Conservation (phyloP, 1,140 invertebrate genomes). For the Drosophila nannoptera region DNA sequence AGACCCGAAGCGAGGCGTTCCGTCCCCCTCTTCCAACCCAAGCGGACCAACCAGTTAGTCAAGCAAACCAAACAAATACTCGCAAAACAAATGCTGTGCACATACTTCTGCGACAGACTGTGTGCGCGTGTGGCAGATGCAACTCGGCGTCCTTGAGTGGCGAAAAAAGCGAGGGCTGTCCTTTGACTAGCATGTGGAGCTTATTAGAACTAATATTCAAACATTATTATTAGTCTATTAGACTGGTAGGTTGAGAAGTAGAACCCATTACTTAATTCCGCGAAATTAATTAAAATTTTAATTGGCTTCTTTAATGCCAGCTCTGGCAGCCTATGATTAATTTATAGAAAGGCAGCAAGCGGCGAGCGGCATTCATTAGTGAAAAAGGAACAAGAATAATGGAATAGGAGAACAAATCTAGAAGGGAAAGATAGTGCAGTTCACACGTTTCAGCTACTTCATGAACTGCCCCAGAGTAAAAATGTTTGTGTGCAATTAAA, state of each 20-base stretch:
- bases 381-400: not conserved
- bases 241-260: too few relatives aligned
- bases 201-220: not conserved
- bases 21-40: not conserved
- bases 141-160: slow-evolving; percentile 54
- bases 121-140: slow-evolving; percentile 3
- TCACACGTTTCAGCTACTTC: not conserved
- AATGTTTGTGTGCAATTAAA: not conserved
- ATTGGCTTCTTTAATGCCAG: not conserved
- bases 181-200: not conserved
- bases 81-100: slow-evolving; percentile 5
- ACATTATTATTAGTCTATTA: too few relatives aligned
- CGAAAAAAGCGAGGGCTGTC: slow-evolving; percentile 15
- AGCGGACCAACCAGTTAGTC: slow-evolving; percentile 4
- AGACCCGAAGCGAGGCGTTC: slow-evolving; percentile 24
- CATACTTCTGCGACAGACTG: slow-evolving; percentile 21
- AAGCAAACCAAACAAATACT: slow-evolving; percentile 37
- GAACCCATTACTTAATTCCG: not conserved
- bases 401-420: not conserved
- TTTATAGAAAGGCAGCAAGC: not conserved
- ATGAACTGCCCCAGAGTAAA: not conserved
- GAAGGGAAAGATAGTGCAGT: not conserved
- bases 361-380: not conserved
- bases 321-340: not conserved
- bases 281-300: slow-evolving; percentile 2